A percentile compares a stretch with the other conserved stretches of the same genome.
Conservation (phyloP, 2,113 vertebrate species). For the Apodemus sylvaticus region DNA sequence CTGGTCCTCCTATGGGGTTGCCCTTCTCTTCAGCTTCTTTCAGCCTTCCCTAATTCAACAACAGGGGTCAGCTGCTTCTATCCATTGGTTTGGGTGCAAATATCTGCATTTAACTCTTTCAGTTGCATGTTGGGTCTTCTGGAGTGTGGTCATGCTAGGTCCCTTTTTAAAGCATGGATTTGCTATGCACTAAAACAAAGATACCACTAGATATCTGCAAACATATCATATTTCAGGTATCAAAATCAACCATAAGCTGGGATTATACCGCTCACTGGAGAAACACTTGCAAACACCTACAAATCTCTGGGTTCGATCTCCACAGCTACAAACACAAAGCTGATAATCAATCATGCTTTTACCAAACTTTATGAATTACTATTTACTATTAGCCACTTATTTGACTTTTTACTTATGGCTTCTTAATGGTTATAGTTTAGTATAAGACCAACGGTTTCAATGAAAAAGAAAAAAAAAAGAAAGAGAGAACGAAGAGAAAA, state of each 20-base stretch:
- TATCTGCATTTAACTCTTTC: too few relatives aligned
- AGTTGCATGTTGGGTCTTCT: too few relatives aligned
- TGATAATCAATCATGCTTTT: neutral
- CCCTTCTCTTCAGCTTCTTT: too few relatives aligned
- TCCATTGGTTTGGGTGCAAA: too few relatives aligned
- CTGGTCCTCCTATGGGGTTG: too few relatives aligned
- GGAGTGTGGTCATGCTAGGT: too few relatives aligned
- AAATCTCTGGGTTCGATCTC: neutral
- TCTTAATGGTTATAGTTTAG: neutral
- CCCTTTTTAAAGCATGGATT: neutral
- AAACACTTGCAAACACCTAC: neutral
- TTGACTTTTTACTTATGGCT: neutral
- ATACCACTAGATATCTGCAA: neutral
- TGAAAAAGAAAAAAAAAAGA: neutral
- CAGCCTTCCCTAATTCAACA: too few relatives aligned
- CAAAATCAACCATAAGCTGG: neutral
- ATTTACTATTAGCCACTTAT: neutral
- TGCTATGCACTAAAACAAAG: neutral
- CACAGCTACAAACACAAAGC: too few relatives aligned
- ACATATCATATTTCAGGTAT: neutral
- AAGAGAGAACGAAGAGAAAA: neutral
- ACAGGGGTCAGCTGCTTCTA: too few relatives aligned
- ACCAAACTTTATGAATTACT: conserved; percentile 15
- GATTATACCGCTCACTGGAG: neutral
- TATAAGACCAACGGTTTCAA: neutral